phyloP scores from a whole-genome alignment of 2,113 vertebrate species.

The Forbesichthys papilliferus region DNA sequence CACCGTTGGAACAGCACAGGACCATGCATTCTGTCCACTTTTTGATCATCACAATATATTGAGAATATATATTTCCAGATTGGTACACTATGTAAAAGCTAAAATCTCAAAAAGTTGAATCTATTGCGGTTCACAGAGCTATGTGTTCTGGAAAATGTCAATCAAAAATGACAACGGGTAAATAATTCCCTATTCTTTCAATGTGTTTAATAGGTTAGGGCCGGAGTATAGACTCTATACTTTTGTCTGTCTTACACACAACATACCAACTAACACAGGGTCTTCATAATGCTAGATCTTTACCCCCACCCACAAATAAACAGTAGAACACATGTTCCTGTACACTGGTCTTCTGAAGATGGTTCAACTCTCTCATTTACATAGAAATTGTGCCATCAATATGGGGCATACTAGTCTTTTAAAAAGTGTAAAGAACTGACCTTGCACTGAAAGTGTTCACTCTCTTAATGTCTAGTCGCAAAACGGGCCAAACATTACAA shows the following conservation, averaged over 20 bases:
- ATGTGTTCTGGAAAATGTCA: constrained; percentile 65
- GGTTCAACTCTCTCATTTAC: constrained; percentile 75
- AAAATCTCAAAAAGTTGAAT: constrained; percentile 59
- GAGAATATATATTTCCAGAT: constrained; percentile 73
- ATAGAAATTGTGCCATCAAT: constrained; percentile 83
- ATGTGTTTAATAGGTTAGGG: constrained; percentile 61
- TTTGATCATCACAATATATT: constrained; percentile 74
- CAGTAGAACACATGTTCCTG: constrained; percentile 67
- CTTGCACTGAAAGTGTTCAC: constrained; percentile 78
- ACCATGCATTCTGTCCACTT: constrained; percentile 76
- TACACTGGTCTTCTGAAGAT: constrained; percentile 70
- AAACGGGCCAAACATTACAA: constrained; percentile 80
- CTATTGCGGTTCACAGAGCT: constrained; percentile 64
- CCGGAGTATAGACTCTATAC: constrained; percentile 53
- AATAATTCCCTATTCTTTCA: constrained; percentile 64
- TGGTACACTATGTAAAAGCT: constrained; percentile 68
- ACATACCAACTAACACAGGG: constrained; percentile 54
- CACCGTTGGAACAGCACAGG: constrained; percentile 73
- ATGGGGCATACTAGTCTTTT: constrained; percentile 81
- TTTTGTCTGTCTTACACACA: constrained; percentile 45
- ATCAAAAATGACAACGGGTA: constrained; percentile 64
- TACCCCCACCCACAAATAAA: constrained; percentile 57
- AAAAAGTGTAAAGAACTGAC: constrained; percentile 81
- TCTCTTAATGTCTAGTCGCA: constrained; percentile 76
- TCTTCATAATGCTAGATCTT: constrained; percentile 54